phyloP scores from a whole-genome alignment of 2,888 invertebrate species.

The Drosophila bunnanda region DNA sequence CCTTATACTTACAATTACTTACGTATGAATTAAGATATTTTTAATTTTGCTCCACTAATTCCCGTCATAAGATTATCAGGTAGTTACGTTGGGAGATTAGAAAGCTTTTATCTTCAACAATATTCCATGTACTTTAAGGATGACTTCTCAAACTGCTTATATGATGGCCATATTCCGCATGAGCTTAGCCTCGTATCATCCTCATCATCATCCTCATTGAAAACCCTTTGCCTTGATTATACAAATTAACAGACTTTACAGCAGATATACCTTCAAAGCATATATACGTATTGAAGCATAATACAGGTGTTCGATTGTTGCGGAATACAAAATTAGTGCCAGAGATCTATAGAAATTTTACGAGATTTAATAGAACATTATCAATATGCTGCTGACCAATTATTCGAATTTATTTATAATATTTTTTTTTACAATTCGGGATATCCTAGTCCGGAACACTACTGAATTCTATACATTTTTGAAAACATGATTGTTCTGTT shows the following conservation, averaged over 20 bases:
- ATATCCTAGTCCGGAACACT: constrained; percentile 22
- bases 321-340: constrained; percentile 57
- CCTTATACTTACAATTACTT: constrained; percentile 9
- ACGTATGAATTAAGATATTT: neutral
- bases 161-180: constrained; percentile 28
- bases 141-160: constrained; percentile 6
- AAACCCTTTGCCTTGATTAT: constrained; percentile 24
- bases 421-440: neutral
- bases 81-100: neutral
- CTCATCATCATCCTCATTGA: constrained; percentile 6
- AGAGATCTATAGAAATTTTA: constrained; percentile 39
- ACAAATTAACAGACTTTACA: constrained; percentile 38
- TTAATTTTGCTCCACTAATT: constrained; percentile 6
- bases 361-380: constrained; percentile 11
- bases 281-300: constrained; percentile 40
- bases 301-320: constrained; percentile 45
- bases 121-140: constrained; percentile 31
- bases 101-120: constrained; percentile 22
- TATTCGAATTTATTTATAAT: constrained; percentile 8
- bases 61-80: constrained; percentile 9
- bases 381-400: constrained; percentile 30
- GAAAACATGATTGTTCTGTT: neutral
- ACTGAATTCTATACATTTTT: neutral
- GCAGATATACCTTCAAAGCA: constrained; percentile 25
- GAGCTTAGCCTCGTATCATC: constrained; percentile 21